A percentile compares a stretch with the other conserved stretches of the same genome.
Conservation (phyloP, 1,140 invertebrate species). For the Tetraneura akinire region DNA sequence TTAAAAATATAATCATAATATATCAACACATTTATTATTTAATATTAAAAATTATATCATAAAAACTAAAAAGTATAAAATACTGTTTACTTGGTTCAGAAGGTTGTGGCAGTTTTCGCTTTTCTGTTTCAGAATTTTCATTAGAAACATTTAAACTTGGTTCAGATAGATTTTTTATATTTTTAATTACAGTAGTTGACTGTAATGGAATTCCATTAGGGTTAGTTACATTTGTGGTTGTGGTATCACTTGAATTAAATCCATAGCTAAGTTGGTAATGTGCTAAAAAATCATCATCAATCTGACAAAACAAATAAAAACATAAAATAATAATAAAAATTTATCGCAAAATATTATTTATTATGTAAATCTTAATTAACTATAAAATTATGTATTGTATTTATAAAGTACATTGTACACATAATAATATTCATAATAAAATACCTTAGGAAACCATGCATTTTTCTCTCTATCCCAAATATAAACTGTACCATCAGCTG, state of each 20-base stretch:
- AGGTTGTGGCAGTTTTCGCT: conserved; percentile 61
- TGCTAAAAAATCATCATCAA: conserved; percentile 96
- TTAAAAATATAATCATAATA: neutral
- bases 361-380: too few species aligned
- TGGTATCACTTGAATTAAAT: conserved; percentile 60
- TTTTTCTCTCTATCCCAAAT: conserved; percentile 89
- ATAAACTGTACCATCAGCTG: conserved; percentile 81
- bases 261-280: conserved; percentile 95
- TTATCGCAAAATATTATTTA: too few species aligned
- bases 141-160: neutral
- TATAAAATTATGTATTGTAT: too few species aligned
- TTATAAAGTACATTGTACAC: too few species aligned
- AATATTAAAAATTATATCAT: neutral
- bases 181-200: neutral
- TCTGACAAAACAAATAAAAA: conserved; percentile 60
- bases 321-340: too few species aligned
- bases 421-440: neutral
- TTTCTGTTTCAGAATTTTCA: conserved; percentile 57
- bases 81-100: conserved; percentile 59
- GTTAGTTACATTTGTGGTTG: conserved; percentile 52
- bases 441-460: conserved; percentile 93
- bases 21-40: neutral
- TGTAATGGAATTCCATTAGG: conserved; percentile 55
- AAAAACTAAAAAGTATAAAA: neutral
- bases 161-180: conserved; percentile 19